Base-by-base conservation (phyloP, 2,888 invertebrate genomes). In the Diarsia brunnea region DNA sequence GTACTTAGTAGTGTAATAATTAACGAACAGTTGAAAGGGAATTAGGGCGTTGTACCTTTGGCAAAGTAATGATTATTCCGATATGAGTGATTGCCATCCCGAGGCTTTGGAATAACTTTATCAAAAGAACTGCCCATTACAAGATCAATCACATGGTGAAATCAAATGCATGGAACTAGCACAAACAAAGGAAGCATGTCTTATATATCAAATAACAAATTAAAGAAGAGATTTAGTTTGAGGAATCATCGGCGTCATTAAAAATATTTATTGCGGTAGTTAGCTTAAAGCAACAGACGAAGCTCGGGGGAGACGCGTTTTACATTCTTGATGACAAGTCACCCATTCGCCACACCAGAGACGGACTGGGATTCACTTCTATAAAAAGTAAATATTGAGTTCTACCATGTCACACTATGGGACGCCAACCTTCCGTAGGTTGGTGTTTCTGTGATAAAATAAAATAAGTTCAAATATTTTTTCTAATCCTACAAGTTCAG, bases 291-390 rank as follows among this genome's bases (percentile, higher is more conserved):
- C 91, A 95, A 96, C 94, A 95, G 90, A 90, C 93, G 91, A 88
- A 90, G 90, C 91, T 90, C 87, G 91, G 90, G 92, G 93, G 92
- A 91, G 90, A 90, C 89, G 92, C 90, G 93, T 94, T 96, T 96
- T 95, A 96, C 94, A 96, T 94, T 94, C 95, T 92, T 91, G 96
- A 95, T 96, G 97, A 97, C 97, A 96, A 93, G 91, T 94, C 89
- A 91, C 90, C 94, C 95, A 93, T 95, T 94, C 93, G 92, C 92
- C 92, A 91, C 73, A 74, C 75, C 94, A 94, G 96, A 89, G 79
- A 63, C 87, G 93, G 68, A 94, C 74, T 94, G 14, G 4, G 58
- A 53, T 79, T 53, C 5, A 8, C 0, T 53, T 53, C 21, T n/a
- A 19, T 63, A 24, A 49, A 38, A 64, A 21, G 11, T 10, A 31